Conservation (phyloP, 2,797 vertebrate genomes). For the Sebastes cheni region DNA sequence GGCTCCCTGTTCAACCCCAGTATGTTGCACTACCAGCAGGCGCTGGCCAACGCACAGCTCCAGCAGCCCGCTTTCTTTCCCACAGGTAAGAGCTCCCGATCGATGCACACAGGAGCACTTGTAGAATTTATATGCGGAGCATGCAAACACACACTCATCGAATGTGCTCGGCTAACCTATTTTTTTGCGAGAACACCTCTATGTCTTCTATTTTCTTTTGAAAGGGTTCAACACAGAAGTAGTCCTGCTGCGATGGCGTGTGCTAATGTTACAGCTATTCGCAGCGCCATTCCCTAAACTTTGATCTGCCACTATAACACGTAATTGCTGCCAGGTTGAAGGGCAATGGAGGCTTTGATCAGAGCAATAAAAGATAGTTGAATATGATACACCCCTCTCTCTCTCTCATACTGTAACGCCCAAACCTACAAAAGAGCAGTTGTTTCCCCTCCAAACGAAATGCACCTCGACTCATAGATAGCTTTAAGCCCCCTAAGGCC, state of each 20-base stretch:
- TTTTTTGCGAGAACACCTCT: not conserved
- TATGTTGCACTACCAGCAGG: conserved; percentile 99
- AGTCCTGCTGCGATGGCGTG: not conserved
- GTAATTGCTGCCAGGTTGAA: conserved; percentile 36
- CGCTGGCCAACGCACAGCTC: conserved; percentile 93
- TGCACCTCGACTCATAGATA: not conserved
- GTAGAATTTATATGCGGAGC: conserved; percentile 1
- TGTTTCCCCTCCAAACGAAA: conserved; percentile 5
- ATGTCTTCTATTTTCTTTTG: not conserved
- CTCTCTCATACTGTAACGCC: not conserved
- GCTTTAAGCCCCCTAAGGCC: conserved; percentile 19
- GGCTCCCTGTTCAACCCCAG: conserved; percentile 95
- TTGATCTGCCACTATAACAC: conserved; percentile 29
- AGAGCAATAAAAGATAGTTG: conserved; percentile 6
- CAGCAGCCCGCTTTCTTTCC: conserved; percentile 94
- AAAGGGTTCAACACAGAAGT: not conserved
- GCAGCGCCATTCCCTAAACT: not conserved
- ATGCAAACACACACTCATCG: not conserved
- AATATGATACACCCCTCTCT: conserved; percentile 13
- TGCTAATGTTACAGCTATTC: conserved; percentile 11
- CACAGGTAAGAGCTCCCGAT: conserved; percentile 82
- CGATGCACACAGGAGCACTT: not conserved
- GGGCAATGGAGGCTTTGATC: conserved; percentile 38
- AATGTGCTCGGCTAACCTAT: not conserved
- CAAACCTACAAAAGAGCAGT: not conserved